Base-by-base conservation (phyloP, 2,113 vertebrate species). In the Puffinus mauretanicus region DNA sequence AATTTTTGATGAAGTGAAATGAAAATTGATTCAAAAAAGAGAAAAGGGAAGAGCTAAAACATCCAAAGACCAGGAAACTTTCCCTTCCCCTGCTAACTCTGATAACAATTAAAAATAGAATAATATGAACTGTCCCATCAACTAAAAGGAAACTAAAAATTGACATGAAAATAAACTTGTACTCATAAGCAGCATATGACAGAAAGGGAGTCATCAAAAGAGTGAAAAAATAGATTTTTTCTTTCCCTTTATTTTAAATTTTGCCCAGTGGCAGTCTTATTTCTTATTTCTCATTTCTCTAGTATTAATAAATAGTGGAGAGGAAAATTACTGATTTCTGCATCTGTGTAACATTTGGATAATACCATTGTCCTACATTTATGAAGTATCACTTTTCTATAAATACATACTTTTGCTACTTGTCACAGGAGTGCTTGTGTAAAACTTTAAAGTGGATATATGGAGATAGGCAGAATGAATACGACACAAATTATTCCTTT, bases 51-150 rank as follows among this genome's bases (percentile, higher is more conserved):
- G 6, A 75, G 19, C 18, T n/a, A 52, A 79, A 92, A 40, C 7
- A 52, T 76, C 19, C 18, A 78, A 93, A 79, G 55, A 88, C 15
- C 10, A 76, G 80, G n/a, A 46, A 88, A 80, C 10, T 69, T 82
- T 9, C 36, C 13, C 26, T 90, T 94, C 19, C 42, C 24, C 30
- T 93, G 52, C 25, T 81, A 62, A 75, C 16, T 65, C 46, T 70
- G 84, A 66, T 92, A 91, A 62, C 6, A 93, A 64, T 61, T 95
- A 88, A 94, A 93, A 95, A 61, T 38, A 86, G 42, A 72, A 79
- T 22, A 73, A 5, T 51, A 61, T 85, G 30, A 78, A 75, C 9
- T 52, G 16, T 75, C 26, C 26, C 49, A 5, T 79, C 34, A 58
- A 38, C 65, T 69, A 78, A 96, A 88, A 85, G 26, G 20, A 66